Evolutionary conservation across 1,140 invertebrate genomes (phyloP).

Genomic region (Cherax quadricarinatus): DNA sequence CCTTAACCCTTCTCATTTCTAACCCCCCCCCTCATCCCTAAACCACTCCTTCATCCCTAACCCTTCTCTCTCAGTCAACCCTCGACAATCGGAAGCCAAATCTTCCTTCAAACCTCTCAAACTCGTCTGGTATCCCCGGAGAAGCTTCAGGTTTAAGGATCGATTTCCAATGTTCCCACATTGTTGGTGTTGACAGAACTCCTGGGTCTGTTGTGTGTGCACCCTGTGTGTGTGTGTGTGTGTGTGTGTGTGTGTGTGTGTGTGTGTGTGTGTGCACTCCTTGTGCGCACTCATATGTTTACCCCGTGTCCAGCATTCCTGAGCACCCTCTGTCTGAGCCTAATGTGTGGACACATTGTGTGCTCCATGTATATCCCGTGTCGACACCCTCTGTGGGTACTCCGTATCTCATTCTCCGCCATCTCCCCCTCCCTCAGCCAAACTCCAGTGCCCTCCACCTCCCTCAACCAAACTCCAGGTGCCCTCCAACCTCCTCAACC

Average conservation of each 20-base stretch:
- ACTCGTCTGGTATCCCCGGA: slow-evolving; percentile 44
- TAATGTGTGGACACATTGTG: too few relatives aligned
- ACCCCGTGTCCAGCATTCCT: too few relatives aligned
- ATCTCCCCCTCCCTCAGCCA: not conserved
- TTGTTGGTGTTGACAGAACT: slow-evolving; percentile 36
- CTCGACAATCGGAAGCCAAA: slow-evolving; percentile 40
- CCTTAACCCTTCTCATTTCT: not conserved
- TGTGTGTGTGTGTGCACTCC: too few relatives aligned
- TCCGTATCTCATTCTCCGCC: not conserved
- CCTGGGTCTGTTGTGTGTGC: slow-evolving; percentile 5
- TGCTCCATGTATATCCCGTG: too few relatives aligned
- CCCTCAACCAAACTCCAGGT: not conserved
- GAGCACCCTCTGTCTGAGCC: too few relatives aligned
- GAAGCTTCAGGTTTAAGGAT: slow-evolving; percentile 46
- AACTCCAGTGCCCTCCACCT: not conserved
- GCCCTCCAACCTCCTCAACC: not conserved
- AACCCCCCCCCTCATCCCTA: not conserved
- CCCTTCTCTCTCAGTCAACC: not conserved
- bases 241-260: not conserved
- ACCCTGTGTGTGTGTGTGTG: too few relatives aligned
- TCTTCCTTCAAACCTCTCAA: slow-evolving; percentile 47
- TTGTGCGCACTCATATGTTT: not conserved
- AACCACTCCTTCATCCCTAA: not conserved
- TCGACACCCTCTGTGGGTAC: too few relatives aligned
- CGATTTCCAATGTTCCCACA: slow-evolving; percentile 57